Evolutionary conservation across 2,797 vertebrate genomes (phyloP), one percentile per base, ranked within the genome.

Genomic region (Urocyon cinereoargenteus): DNA sequence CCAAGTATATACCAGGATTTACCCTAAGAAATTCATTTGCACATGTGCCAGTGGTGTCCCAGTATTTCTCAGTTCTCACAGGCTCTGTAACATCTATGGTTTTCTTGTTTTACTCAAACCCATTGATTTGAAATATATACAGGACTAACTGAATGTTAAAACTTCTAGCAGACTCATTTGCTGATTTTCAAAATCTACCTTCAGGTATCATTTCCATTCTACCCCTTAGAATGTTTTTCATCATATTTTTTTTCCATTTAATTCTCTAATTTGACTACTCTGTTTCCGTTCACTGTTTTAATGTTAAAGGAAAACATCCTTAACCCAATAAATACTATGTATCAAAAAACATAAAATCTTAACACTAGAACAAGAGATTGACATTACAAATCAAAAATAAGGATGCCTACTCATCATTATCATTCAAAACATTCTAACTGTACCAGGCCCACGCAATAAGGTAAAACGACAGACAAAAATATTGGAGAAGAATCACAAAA

Each of bases 311-410:
- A 73, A 90, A 87, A 66, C 2, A 68, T 26, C 9, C 24, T 82
- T 70, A 94, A 86, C 26, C 10, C 72, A 84, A 82, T 85, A 75
- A 81, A 68, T 3, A 86, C 22, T 59, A 93, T 70, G 88, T 91
- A 89, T 26, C 12, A 15, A 64, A 84, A 93, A 90, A 75, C 22
- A 94, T n/a, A 93, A 94, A 84, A 87, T 15, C 49, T 90, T 93
- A 93, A 91, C 86, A 91, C 55, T 62, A 24, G 19, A 93, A 86
- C 1, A 66, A 78, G 77, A 87, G 77, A 61, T 15, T 81, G 64
- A 12, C 21, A 81, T 66, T 66, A 83, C 90, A 97, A 86, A 91
- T 79, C 86, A 31, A n/a, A 57, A 86, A 59, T 31, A 84, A 88
- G n/a, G 53, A 75, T 88, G 31, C 8, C 45, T 82, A 94, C 36